A percentile compares a stretch with the other conserved stretches of the same genome.
Evolutionary conservation across 2,113 vertebrate species (phyloP).

Genomic region (Colistium nudipinnis): DNA sequence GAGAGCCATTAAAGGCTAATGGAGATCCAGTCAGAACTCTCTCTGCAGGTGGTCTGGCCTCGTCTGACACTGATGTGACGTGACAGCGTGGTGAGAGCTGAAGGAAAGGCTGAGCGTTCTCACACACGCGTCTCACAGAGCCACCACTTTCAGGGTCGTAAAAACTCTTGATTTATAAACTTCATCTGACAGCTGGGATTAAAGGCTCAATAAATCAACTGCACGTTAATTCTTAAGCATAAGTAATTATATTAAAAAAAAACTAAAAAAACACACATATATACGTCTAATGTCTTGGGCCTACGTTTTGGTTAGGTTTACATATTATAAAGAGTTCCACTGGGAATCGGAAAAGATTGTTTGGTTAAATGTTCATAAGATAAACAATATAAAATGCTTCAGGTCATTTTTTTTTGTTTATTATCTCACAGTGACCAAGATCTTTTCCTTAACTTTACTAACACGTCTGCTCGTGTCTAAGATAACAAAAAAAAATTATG

Average conservation of each 20-base stretch:
- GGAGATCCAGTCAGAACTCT: slow-evolving; percentile 36
- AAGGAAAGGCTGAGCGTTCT: neutral
- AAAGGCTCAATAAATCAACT: slow-evolving; percentile 26
- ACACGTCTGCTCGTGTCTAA: too few relatives aligned
- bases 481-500: too few relatives aligned
- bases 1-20: slow-evolving; percentile 63
- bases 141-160: neutral
- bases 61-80: slow-evolving; percentile 51
- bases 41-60: slow-evolving; percentile 51
- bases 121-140: neutral
- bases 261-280: too few relatives aligned
- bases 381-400: too few relatives aligned
- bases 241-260: neutral
- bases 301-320: too few relatives aligned
- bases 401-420: too few relatives aligned
- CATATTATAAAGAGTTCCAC: too few relatives aligned
- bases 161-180: neutral
- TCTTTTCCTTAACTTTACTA: too few relatives aligned
- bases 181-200: slow-evolving; percentile 23
- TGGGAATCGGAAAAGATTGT: too few relatives aligned
- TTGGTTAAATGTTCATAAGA: too few relatives aligned
- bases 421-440: too few relatives aligned
- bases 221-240: neutral
- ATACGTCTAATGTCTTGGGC: too few relatives aligned
- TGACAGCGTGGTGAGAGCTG: slow-evolving; percentile 45